Evolutionary conservation across 2,113 vertebrate species (phyloP).

Genomic region (Rousettus leschenaultii): DNA sequence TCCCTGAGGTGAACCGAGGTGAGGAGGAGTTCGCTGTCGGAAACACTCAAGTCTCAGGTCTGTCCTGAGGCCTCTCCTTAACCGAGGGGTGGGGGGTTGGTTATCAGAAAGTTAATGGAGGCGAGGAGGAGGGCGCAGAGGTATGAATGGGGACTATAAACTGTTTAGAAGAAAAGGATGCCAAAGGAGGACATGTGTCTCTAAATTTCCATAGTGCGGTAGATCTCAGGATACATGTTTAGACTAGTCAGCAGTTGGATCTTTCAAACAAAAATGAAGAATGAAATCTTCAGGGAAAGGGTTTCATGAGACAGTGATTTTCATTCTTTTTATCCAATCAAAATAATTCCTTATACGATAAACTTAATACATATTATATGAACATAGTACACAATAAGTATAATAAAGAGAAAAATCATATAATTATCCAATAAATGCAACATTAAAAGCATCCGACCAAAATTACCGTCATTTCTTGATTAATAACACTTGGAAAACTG

Average conservation of each 20-base stretch:
- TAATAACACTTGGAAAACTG: background rate
- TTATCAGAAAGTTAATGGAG: too few species aligned
- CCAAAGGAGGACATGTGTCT: background rate
- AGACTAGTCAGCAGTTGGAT: background rate
- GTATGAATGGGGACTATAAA: background rate
- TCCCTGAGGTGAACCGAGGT: background rate
- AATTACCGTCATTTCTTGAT: background rate
- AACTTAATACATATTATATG: background rate
- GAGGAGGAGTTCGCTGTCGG: accelerated
- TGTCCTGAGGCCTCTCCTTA: background rate
- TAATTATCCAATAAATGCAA: background rate
- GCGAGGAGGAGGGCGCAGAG: too few species aligned
- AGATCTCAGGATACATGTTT: background rate
- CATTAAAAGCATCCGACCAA: background rate
- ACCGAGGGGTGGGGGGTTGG: too few species aligned
- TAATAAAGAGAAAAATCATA: background rate
- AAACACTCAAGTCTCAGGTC: background rate
- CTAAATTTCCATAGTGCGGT: background rate
- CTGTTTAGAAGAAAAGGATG: background rate
- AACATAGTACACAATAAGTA: background rate
- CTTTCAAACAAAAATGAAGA: background rate
- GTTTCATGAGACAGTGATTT: background rate
- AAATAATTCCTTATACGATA: background rate
- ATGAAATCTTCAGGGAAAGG: background rate
- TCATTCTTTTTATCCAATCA: background rate